A percentile compares a stretch with the other conserved stretches of the same genome.
Conservation (phyloP, 2,797 vertebrate genomes). For the Pelobates cultripes region DNA sequence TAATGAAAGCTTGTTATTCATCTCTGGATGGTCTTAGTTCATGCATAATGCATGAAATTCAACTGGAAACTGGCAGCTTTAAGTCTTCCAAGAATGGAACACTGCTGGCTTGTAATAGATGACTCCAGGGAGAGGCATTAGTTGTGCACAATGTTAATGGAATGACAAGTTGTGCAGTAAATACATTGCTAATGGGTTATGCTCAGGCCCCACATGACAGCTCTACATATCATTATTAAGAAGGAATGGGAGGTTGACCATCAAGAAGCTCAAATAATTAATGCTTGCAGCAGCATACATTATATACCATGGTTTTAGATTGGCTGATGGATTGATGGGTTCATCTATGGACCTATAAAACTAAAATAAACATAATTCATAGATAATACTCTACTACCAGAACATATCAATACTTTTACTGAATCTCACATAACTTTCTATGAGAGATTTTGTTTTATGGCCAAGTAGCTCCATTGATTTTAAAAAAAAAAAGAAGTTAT, state of each 20-base stretch:
- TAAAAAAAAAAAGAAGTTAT: no score
- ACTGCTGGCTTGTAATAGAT: constrained; percentile 30
- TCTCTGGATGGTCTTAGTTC: constrained; percentile 2
- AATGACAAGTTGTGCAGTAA: constrained; percentile 34
- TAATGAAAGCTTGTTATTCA: constrained; percentile 1
- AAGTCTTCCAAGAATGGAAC: constrained; percentile 34
- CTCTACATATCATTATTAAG: constrained; percentile 31
- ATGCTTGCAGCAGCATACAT: no score
- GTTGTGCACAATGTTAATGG: constrained; percentile 20
- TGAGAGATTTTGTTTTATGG: no score
- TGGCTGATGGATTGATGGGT: no score
- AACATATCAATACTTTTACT: no score
- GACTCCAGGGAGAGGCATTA: constrained; percentile 33
- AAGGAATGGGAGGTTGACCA: neutral
- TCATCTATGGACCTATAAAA: no score
- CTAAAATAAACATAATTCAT: no score
- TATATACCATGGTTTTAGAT: no score
- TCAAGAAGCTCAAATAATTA: neutral
- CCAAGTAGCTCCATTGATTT: no score
- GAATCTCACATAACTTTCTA: no score
- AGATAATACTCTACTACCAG: no score
- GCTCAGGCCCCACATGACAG: constrained; percentile 15
- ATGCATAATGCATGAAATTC: constrained; percentile 44
- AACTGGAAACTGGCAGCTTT: constrained; percentile 30
- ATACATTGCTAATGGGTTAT: constrained; percentile 38